A percentile compares a stretch with the other conserved stretches of the same genome.
phyloP scores from a whole-genome alignment of 2,797 vertebrate species.

The Crocodylus rhombifer region DNA sequence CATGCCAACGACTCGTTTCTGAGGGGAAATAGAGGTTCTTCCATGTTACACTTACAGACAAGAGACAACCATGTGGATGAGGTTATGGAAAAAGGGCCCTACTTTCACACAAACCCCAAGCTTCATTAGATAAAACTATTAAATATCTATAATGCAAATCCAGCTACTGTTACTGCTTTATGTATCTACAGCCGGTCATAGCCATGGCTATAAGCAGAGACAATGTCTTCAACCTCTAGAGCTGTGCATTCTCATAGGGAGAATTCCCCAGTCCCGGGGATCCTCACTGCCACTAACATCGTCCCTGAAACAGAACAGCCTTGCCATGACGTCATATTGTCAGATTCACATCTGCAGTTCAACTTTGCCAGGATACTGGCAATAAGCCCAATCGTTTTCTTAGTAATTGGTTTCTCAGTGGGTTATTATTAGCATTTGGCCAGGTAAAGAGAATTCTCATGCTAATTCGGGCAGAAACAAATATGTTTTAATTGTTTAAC shows the following conservation, averaged over 20 bases:
- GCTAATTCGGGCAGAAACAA: neutral
- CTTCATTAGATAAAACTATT: neutral
- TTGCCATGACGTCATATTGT: accelerated
- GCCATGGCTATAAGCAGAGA: neutral
- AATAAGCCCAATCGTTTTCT: neutral
- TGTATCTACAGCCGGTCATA: neutral
- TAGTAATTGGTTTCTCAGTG: neutral
- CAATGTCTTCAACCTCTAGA: neutral
- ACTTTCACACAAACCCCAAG: neutral
- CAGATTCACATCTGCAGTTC: neutral
- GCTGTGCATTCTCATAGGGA: neutral
- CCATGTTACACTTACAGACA: neutral
- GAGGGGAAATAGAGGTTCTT: neutral
- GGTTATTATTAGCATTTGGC: neutral
- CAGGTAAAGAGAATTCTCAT: neutral
- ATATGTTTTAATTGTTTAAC: neutral
- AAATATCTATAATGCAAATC: neutral
- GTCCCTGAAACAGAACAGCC: neutral
- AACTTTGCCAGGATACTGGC: neutral
- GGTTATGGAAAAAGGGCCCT: neutral
- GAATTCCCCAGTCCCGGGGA: neutral
- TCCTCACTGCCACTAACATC: neutral
- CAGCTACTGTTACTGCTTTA: neutral
- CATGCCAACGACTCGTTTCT: neutral
- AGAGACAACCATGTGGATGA: neutral